A percentile compares a stretch with the other conserved stretches of the same genome.
Evolutionary conservation across 53 echinoderm and acorn worm genomes (phyloP).

Genomic region (Luidia sarsii): DNA sequence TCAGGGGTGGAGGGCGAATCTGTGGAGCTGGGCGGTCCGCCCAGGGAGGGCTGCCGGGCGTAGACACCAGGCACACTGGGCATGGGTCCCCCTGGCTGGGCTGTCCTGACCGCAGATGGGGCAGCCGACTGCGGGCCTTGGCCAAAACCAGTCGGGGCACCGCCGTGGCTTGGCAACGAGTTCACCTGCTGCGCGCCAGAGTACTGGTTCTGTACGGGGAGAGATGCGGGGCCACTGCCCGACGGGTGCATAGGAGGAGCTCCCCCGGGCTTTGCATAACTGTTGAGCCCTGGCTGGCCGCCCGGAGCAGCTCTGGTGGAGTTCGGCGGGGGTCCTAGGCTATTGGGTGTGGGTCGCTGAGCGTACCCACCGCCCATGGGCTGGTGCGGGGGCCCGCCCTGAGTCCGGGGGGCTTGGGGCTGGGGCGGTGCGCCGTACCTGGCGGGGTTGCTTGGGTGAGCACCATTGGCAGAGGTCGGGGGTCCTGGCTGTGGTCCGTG

Average conservation of each 20-base stretch:
- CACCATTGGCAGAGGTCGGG: slow-evolving; percentile 29
- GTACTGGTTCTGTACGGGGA: slow-evolving; percentile 31
- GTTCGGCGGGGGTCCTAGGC: slow-evolving; percentile 45
- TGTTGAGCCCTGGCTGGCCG: not conserved
- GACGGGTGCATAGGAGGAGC: not conserved
- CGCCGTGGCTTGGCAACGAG: slow-evolving; percentile 12
- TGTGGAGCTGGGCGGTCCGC: not conserved
- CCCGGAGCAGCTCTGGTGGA: slow-evolving; percentile 28
- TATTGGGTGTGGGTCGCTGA: slow-evolving; percentile 38
- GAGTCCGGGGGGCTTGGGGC: not conserved
- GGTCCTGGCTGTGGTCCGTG: slow-evolving; percentile 36
- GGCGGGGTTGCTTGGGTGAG: slow-evolving; percentile 24
- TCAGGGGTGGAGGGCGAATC: slow-evolving; percentile 40
- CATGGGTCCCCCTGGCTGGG: slow-evolving; percentile 25
- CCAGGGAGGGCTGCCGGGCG: not conserved
- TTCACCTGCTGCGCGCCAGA: slow-evolving; percentile 51
- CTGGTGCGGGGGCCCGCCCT: slow-evolving; percentile 28
- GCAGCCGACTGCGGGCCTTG: slow-evolving; percentile 14
- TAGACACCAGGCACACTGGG: slow-evolving; percentile 2
- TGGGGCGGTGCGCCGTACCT: not conserved
- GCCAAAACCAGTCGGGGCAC: slow-evolving; percentile 9
- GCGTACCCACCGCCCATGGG: slow-evolving; percentile 44
- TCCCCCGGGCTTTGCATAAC: slow-evolving; percentile 29
- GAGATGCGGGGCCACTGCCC: slow-evolving; percentile 28
- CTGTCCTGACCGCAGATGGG: not conserved